Evolutionary conservation across 2,113 vertebrate species (phyloP).

Genomic region (Pao palembangensis): DNA sequence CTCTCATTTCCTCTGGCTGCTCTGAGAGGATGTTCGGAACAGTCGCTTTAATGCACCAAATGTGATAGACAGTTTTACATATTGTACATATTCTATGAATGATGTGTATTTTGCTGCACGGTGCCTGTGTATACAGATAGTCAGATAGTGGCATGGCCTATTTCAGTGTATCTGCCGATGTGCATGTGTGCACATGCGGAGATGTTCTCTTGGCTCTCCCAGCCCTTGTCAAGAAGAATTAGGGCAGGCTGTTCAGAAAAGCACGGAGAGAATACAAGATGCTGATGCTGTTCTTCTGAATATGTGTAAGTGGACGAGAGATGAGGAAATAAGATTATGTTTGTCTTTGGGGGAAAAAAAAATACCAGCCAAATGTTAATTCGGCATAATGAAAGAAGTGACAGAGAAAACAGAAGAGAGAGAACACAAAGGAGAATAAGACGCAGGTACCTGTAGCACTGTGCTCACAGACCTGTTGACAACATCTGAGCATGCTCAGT

Average conservation of each 20-base stretch:
- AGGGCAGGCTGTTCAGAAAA: constrained; percentile 65
- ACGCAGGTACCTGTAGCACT: constrained; percentile 35
- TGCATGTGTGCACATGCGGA: constrained; percentile 19
- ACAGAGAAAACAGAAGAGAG: background rate
- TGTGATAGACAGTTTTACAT: background rate
- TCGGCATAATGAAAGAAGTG: background rate
- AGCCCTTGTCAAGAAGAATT: constrained; percentile 77
- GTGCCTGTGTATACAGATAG: constrained; percentile 20
- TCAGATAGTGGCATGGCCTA: constrained; percentile 20
- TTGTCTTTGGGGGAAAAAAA: constrained; percentile 1
- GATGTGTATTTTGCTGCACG: constrained; percentile 30
- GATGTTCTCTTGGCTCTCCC: constrained; percentile 68
- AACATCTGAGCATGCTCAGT: constrained; percentile 51
- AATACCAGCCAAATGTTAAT: constrained; percentile 3
- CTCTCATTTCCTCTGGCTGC: background rate
- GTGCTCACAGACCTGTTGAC: constrained; percentile 52
- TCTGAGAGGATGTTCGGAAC: background rate
- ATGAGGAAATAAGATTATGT: too few species aligned
- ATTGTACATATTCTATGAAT: constrained; percentile 19
- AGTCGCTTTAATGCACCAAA: background rate
- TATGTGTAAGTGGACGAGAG: constrained; percentile 9
- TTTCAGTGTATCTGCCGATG: constrained; percentile 14
- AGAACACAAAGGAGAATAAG: background rate
- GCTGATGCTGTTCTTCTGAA: constrained; percentile 53
- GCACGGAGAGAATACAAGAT: constrained; percentile 58